Base-by-base conservation (phyloP, 2,113 vertebrate genomes). In the Catharus minimus region DNA sequence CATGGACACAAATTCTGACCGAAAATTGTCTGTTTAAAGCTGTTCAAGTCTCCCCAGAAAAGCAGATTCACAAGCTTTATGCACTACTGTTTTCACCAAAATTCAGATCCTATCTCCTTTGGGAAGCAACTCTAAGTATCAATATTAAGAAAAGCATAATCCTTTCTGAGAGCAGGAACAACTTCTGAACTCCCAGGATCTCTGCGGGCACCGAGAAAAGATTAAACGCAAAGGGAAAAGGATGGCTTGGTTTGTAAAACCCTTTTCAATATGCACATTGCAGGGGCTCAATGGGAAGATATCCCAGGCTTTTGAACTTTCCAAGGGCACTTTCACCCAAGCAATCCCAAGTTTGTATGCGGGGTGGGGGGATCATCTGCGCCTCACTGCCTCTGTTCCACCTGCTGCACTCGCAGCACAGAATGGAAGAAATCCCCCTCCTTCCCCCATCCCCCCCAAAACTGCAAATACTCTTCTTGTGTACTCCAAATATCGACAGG, bases 341-440 rank as follows among this genome's bases (percentile, higher is more conserved):
- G 89, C 71, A 92, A 84, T 53, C 49, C 21, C 0, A 52, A 36
- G 94, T 87, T 44, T 92, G 82, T 77, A 50, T 49, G 88, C n/a
- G 4, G 11, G 27, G 19, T 50, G 71, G 66, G 92, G 90, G 89
- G 95, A 96, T 95, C 90, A 83, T 91, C 86, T 88, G 90, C 61
- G 82, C 90, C 93, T 95, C 93, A 67, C 85, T 94, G 92, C 52
- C 68, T 38, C 38, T 85, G 75, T 41, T 92, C 80, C 94, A 94
- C 94, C 86, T 86, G 94, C 93, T 41, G 74, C 41, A 12, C 22
- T 32, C 27, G 47, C 83, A 64, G 65, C 2, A n/a, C 33, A 72
- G 66, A 80, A 83, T 10, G 33, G 79, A 41, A 79, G 47, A 55
- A 81, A 77, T 8, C 44, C 22, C 39, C 62, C 56, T 33, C 13